phyloP scores from a whole-genome alignment of 2,888 invertebrate genomes.

The Stictocephala bisonia region DNA sequence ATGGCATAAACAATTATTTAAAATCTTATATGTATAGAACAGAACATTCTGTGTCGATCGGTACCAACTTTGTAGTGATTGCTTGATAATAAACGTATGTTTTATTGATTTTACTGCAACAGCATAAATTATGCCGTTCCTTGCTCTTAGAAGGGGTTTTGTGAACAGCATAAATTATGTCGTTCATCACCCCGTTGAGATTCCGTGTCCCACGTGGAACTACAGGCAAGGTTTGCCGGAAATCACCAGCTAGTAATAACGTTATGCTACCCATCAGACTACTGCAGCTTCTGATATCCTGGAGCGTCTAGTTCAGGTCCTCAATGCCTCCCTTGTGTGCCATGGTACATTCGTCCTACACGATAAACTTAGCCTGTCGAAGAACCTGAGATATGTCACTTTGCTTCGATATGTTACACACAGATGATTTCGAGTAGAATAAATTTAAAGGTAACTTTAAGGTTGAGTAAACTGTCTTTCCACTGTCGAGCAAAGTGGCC shows the following conservation, averaged over 20 bases:
- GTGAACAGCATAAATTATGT: too few species aligned
- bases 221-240: too few species aligned
- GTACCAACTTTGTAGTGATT: too few species aligned
- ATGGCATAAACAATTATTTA: neutral
- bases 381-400: neutral
- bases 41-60: too few species aligned
- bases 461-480: neutral
- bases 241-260: conserved; percentile 29
- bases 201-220: too few species aligned
- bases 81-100: too few species aligned
- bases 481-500: conserved; percentile 59
- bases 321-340: conserved; percentile 19
- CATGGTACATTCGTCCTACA: neutral
- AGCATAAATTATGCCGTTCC: too few species aligned
- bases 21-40: too few species aligned
- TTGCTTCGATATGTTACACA: neutral
- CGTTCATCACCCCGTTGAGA: too few species aligned
- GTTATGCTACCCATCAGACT: conserved; percentile 58
- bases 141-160: too few species aligned
- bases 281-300: conserved; percentile 22
- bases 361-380: neutral
- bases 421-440: neutral
- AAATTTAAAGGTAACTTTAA: neutral
- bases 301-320: neutral
- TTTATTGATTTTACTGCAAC: too few species aligned